A percentile compares a stretch with the other conserved stretches of the same genome.
Evolutionary conservation across 2,888 invertebrate genomes (phyloP).

Genomic region (Diloba caeruleocephala): DNA sequence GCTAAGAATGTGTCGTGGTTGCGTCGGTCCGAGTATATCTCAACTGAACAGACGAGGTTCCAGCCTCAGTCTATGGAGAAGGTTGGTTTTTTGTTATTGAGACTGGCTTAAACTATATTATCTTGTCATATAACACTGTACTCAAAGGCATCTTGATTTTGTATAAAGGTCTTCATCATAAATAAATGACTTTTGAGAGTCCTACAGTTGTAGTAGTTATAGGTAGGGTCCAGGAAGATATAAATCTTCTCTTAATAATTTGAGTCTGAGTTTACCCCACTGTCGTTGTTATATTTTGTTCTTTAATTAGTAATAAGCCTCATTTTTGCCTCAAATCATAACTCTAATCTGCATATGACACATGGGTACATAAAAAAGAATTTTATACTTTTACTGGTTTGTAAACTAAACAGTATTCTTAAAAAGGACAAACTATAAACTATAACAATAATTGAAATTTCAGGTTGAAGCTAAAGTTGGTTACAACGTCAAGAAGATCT

Average conservation of each 20-base stretch:
- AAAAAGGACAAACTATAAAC: background rate
- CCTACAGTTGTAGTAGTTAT: too few species aligned
- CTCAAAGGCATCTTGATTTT: background rate
- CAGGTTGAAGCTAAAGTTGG: constrained; percentile 99
- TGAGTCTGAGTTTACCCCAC: too few species aligned
- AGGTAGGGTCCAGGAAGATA: too few species aligned
- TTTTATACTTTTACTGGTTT: too few species aligned
- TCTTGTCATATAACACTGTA: background rate
- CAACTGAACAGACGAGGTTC: constrained; percentile 99
- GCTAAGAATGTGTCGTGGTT: constrained; percentile 99
- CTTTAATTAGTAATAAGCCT: too few species aligned
- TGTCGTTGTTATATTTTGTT: too few species aligned
- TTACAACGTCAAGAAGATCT: constrained; percentile 98
- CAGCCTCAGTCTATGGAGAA: constrained; percentile 99
- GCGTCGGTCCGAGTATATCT: constrained; percentile 99
- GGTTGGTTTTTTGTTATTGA: constrained; percentile 62
- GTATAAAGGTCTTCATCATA: background rate
- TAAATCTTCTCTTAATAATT: too few species aligned
- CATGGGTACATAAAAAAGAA: too few species aligned
- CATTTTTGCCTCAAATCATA: too few species aligned
- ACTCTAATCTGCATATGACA: too few species aligned
- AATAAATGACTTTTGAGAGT: too few species aligned
- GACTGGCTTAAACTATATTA: background rate
- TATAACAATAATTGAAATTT: constrained; percentile 22
- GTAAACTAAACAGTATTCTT: too few species aligned